Evolutionary conservation across 2,888 invertebrate species (phyloP).

Genomic region (Tetragnatha montana): DNA sequence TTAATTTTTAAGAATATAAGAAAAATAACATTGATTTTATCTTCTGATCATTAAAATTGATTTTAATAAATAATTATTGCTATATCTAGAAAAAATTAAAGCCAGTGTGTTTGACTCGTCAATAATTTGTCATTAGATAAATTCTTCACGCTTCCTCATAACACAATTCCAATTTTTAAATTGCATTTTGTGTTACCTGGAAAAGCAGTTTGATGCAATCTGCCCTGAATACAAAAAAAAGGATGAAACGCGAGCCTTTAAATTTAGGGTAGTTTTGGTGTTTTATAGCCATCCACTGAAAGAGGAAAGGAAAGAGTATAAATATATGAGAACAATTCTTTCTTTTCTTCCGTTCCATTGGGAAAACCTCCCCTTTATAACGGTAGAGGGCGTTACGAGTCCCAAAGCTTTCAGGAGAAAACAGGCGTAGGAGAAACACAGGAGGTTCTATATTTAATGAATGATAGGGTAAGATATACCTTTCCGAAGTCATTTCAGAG

Average conservation of each 20-base stretch:
- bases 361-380: slow-evolving; percentile 33
- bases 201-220: not conserved
- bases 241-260: not conserved
- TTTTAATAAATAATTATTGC: too few relatives aligned
- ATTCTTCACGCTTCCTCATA: not conserved
- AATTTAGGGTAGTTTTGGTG: not conserved
- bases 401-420: slow-evolving; percentile 8
- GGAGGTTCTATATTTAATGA: too few relatives aligned
- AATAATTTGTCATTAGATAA: not conserved
- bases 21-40: too few relatives aligned
- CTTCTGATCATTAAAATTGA: too few relatives aligned
- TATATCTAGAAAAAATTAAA: too few relatives aligned
- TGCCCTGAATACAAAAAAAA: not conserved
- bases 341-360: not conserved
- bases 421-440: too few relatives aligned
- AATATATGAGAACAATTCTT: not conserved
- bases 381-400: slow-evolving; percentile 64
- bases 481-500: too few relatives aligned
- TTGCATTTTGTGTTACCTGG: not conserved
- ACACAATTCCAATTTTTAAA: not conserved
- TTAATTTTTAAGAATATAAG: too few relatives aligned
- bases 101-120: too few relatives aligned
- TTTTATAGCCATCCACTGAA: not conserved
- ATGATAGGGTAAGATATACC: too few relatives aligned
- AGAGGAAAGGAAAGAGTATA: not conserved